These are phyloP conservation scores for Pagetopsis macropterus DNA, from an alignment of 2,797 vertebrate species.

Conservation along the genomic window DNA sequence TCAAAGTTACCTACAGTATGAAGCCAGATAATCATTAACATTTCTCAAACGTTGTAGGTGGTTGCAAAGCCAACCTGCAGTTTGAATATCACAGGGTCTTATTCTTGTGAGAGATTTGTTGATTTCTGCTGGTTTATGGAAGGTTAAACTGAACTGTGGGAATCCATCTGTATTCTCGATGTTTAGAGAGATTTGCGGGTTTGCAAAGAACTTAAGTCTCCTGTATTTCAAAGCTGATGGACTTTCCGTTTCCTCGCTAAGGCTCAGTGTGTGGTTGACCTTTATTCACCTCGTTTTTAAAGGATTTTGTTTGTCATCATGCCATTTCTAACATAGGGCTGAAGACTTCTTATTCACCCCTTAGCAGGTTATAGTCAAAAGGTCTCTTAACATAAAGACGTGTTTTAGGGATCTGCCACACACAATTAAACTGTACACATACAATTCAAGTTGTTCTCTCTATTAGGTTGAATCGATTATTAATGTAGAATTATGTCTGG, in stretches of 20 bases:
- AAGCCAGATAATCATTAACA: not conserved
- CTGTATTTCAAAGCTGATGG: not conserved
- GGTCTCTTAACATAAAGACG: not conserved
- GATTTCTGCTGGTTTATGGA: not conserved
- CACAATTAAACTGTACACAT: not conserved
- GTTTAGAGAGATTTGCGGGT: conserved; percentile 1
- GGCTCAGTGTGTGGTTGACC: conserved; percentile 7
- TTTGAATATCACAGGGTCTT: not conserved
- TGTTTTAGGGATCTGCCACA: not conserved
- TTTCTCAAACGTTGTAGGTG: not conserved
- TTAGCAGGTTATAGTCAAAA: not conserved
- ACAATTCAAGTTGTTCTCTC: not conserved
- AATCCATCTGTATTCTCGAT: not conserved
- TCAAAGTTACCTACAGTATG: not conserved
- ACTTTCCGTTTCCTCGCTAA: not conserved
- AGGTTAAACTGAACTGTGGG: not conserved
- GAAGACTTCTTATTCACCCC: not conserved
- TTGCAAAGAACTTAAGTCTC: not conserved
- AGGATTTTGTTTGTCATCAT: conserved; percentile 7
- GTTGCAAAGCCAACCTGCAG: not conserved
- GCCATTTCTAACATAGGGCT: conserved; percentile 11
- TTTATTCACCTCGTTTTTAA: conserved; percentile 13
- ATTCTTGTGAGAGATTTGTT: not conserved
- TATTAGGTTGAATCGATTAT: too few species aligned
- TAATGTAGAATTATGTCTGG: too few species aligned